Percentiles rank a stretch among this genome's conserved stretches.
phyloP scores from a whole-genome alignment of 2,888 invertebrate species.

The Sclerodermus sp. region DNA sequence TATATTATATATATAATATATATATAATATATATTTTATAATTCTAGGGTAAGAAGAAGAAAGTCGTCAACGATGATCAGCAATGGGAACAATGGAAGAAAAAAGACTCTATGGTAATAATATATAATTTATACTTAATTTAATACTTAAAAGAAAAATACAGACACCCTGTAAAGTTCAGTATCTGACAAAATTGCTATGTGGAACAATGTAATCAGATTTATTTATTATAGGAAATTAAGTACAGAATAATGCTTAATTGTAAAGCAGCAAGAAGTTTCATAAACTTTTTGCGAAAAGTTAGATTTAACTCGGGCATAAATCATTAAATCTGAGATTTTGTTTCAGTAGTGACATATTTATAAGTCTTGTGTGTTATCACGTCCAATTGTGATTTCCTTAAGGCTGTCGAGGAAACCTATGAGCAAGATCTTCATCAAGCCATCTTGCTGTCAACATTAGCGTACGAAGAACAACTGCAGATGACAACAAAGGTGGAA shows the following conservation, averaged over 20 bases:
- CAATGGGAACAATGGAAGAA: conserved; percentile 78
- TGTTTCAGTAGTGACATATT: conserved; percentile 28
- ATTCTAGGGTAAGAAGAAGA: conserved; percentile 58
- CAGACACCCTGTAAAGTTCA: neutral
- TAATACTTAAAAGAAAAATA: neutral
- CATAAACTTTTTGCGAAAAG: too few relatives aligned
- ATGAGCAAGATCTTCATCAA: conserved; percentile 63
- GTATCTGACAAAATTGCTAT: neutral
- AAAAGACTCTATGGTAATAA: conserved; percentile 67
- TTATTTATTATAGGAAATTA: too few relatives aligned
- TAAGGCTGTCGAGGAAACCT: conserved; percentile 54
- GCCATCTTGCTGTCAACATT: conserved; percentile 76
- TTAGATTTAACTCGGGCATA: neutral
- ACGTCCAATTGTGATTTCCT: conserved; percentile 27
- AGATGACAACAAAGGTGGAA: conserved; percentile 43
- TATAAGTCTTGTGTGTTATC: conserved; percentile 28
- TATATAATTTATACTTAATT: neutral
- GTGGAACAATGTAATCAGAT: neutral
- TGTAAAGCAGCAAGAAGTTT: too few relatives aligned
- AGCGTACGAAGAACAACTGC: conserved; percentile 56
- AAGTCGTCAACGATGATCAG: conserved; percentile 60
- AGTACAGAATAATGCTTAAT: too few relatives aligned
- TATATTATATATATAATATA: too few relatives aligned
- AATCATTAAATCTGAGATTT: conserved; percentile 22
- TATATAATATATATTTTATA: too few relatives aligned